These are phyloP conservation scores for Tiliacea aurago DNA, from an alignment of 2,888 invertebrate species.

Conservation along the genomic window DNA sequence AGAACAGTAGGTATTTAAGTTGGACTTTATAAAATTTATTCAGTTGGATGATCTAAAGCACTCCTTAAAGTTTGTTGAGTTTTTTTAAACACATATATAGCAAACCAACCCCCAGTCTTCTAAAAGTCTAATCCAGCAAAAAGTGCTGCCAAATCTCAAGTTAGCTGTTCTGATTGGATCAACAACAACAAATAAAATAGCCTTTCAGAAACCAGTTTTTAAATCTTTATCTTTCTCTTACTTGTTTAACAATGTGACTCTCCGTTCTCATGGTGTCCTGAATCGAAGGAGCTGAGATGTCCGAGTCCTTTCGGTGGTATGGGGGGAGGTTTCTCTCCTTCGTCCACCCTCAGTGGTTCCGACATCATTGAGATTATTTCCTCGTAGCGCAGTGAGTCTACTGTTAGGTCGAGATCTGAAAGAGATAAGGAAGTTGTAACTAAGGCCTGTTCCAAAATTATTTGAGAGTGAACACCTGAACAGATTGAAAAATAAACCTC, in stretches of 20 bases:
- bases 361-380: conserved; percentile 89
- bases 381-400: conserved; percentile 87
- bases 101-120: not conserved
- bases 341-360: conserved; percentile 83
- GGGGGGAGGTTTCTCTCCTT: conserved; percentile 85
- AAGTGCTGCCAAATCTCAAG: not conserved
- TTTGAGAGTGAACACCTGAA: no score
- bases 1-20: no score
- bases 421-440: not conserved
- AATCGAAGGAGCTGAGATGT: conserved; percentile 87
- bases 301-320: conserved; percentile 88
- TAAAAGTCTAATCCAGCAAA: not conserved
- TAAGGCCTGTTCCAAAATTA: no score
- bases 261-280: conserved; percentile 86
- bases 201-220: not conserved
- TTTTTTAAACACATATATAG: not conserved
- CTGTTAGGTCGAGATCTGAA: conserved; percentile 83
- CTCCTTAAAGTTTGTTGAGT: no score
- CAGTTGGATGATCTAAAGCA: no score
- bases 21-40: no score
- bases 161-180: not conserved
- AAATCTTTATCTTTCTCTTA: conserved; percentile 1
- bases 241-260: conserved; percentile 83
- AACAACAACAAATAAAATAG: not conserved
- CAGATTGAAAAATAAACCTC: no score